A percentile compares a stretch with the other conserved stretches of the same genome.
These are phyloP conservation scores for Homarus gammarus DNA, from an alignment of 2,888 invertebrate genomes.

Conservation along the genomic window DNA sequence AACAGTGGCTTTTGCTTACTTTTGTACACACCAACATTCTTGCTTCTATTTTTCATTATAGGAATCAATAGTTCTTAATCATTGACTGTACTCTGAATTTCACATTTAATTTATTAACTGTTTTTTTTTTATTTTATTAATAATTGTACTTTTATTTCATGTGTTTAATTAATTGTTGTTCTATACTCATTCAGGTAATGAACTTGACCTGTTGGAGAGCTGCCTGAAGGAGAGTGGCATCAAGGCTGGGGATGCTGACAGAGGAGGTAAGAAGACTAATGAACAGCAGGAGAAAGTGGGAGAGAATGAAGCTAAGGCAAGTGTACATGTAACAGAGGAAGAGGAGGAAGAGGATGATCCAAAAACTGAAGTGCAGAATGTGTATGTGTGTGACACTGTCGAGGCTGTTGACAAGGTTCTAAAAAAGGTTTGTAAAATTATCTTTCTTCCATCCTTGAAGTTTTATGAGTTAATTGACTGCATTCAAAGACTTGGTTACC, in stretches of 20 bases:
- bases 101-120: no score
- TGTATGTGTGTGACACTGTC: slow-evolving; percentile 45
- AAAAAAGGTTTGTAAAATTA: slow-evolving; percentile 21
- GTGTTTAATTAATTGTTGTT: no score
- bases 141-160: no score
- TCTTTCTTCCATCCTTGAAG: not conserved
- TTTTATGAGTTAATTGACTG: not conserved
- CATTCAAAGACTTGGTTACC: not conserved
- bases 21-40: no score
- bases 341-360: slow-evolving; percentile 5
- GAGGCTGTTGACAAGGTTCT: slow-evolving; percentile 20
- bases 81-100: no score
- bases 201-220: slow-evolving; percentile 52
- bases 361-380: slow-evolving; percentile 12
- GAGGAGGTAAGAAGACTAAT: not conserved
- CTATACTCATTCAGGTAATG: slow-evolving; percentile 26
- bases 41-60: no score
- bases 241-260: slow-evolving; percentile 29
- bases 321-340: not conserved
- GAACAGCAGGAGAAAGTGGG: not conserved
- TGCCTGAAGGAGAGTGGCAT: slow-evolving; percentile 66
- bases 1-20: no score
- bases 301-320: slow-evolving; percentile 8
- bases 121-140: no score
- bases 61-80: no score